These are phyloP conservation scores for Sepiola atlantica DNA, from an alignment of 2,888 invertebrate genomes.

Conservation along the genomic window DNA sequence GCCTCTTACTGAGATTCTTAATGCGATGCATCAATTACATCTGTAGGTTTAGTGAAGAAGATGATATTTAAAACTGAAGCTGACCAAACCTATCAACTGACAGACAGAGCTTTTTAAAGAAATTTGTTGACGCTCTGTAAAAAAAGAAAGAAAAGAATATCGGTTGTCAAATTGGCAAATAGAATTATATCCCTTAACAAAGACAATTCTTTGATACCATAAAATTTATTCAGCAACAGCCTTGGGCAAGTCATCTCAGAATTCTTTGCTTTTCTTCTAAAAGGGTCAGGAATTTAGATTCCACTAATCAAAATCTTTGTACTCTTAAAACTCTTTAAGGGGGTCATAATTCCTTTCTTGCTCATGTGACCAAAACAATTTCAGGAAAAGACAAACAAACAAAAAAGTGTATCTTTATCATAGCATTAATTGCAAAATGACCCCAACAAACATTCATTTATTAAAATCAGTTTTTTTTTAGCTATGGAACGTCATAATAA, in stretches of 20 bases:
- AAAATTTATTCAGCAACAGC: background rate
- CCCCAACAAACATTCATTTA: background rate
- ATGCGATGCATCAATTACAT: no score
- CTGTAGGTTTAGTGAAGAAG: no score
- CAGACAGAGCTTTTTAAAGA: no score
- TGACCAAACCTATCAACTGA: no score
- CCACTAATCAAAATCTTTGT: background rate
- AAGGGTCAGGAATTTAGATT: background rate
- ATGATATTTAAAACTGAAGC: no score
- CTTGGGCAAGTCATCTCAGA: background rate
- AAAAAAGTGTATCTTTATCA: no score
- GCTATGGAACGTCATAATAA: no score
- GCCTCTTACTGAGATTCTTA: no score
- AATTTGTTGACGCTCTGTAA: no score
- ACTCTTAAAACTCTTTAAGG: background rate
- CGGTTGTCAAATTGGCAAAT: background rate
- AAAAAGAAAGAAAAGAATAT: background rate
- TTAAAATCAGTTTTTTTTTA: no score
- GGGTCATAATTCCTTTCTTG: background rate
- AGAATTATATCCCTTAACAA: background rate
- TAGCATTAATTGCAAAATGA: no score
- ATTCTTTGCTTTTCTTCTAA: background rate
- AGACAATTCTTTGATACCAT: background rate
- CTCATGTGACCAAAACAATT: background rate
- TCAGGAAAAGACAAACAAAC: background rate